Base-by-base conservation (phyloP, 2,113 vertebrate genomes). In the Proterorhinus semilunaris region DNA sequence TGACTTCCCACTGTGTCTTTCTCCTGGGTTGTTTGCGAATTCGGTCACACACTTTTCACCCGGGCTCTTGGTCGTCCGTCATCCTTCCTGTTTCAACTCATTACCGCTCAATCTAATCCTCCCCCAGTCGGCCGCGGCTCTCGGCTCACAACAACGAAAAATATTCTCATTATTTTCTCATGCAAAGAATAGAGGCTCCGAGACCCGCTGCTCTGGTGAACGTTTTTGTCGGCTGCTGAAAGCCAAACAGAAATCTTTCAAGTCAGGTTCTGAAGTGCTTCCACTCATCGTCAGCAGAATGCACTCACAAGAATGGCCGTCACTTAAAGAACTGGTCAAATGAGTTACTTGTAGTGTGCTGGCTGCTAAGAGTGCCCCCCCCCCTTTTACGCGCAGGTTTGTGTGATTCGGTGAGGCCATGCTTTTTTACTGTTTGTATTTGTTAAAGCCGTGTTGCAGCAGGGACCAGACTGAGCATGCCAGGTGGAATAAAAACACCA, bases 41-140 rank as follows among this genome's bases (percentile, higher is more conserved):
- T 91, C 87, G 86, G 87, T 90, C 84, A 88, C 88, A 81, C 84
- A 85, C 87, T 83, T 90, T 79, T 87, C 73, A 79, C 73, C 62
- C 48, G 68, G 63, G 71, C 72, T 74, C 74, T 76, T 74, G 16
- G 44, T 75, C 66, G 69, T 69, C 68, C 27, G 67, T 82, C 82
- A 74, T 68, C 72, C 69, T 84, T 86, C 85, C 85, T 86, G 80
- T 79, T 36, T 79, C 77, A 78, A 66, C 77, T 79, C 76, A 76
- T 83, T 83, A 88, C 68, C 6, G 82, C 82, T 80, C 88, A 85
- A 84, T 86, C 90, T 86, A 74, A 79, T 71, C 66, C 65, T 67
- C 59, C 68, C 68, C 76, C 71, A 73, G 49, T 65, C 65, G 74
- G 68, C 73, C 70, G 64, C 63, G 12, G 17, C 70, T 72, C 71